Percentiles rank a stretch among this genome's conserved stretches.
phyloP scores from a whole-genome alignment of 1,140 invertebrate species.

The Melitaea cinxia region DNA sequence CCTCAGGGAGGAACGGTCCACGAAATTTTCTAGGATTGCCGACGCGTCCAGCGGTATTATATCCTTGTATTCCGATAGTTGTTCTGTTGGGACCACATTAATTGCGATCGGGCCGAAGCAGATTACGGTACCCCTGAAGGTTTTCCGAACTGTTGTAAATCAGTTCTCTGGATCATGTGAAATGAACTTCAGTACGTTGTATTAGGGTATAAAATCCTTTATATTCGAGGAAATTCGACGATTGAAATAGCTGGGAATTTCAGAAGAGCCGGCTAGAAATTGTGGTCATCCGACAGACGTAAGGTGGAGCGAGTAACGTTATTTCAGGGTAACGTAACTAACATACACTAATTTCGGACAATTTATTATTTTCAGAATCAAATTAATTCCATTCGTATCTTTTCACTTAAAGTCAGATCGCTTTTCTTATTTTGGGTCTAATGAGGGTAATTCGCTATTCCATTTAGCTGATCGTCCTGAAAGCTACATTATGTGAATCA shows the following conservation, averaged over 20 bases:
- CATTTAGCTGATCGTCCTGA: background rate
- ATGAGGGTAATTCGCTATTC: background rate
- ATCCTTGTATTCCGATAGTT: conserved; percentile 48
- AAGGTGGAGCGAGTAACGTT: conserved; percentile 54
- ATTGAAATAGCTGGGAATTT: conserved; percentile 57
- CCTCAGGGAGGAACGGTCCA: conserved; percentile 22
- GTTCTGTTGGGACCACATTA: conserved; percentile 64
- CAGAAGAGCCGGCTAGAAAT: conserved; percentile 41
- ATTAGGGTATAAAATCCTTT: conserved; percentile 45
- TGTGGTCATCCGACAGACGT: conserved; percentile 53
- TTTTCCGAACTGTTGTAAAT: conserved; percentile 63
- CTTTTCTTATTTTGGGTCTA: conserved; percentile 14
- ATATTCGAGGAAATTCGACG: conserved; percentile 34
- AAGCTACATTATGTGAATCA: too few relatives aligned
- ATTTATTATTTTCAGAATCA: conserved; percentile 44
- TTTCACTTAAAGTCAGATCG: conserved; percentile 21
- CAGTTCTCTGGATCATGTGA: conserved; percentile 33
- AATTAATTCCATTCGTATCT: conserved; percentile 28
- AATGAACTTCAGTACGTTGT: conserved; percentile 30
- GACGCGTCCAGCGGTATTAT: conserved; percentile 45
- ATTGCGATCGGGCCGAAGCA: conserved; percentile 70
- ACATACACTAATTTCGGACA: conserved; percentile 53
- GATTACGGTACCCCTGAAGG: conserved; percentile 70
- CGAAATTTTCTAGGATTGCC: conserved; percentile 33
- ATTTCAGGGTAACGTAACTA: conserved; percentile 61